Evolutionary conservation across 2,113 vertebrate genomes (phyloP).

Genomic region (Sigmodon hispidus): DNA sequence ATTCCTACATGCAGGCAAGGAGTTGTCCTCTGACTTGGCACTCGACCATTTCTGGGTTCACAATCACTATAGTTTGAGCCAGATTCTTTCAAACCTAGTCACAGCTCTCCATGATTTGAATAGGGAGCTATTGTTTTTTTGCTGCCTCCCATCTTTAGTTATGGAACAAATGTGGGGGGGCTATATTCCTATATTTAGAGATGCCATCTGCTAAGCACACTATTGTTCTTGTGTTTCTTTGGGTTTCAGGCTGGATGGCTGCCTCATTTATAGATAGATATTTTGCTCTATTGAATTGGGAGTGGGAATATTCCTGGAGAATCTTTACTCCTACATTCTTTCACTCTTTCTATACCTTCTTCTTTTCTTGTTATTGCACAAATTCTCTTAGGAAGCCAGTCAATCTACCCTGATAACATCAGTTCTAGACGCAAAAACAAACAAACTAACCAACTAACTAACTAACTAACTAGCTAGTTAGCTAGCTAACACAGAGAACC

Average conservation of each 20-base stretch:
- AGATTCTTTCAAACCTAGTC: conserved; percentile 49
- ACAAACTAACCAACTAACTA: too few relatives aligned
- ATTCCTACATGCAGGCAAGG: not conserved
- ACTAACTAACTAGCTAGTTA: too few relatives aligned
- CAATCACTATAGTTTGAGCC: not conserved
- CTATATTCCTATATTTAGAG: conserved; percentile 42
- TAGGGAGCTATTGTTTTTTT: not conserved
- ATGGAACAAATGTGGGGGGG: not conserved
- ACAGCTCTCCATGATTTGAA: conserved; percentile 56
- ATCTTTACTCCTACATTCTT: conserved; percentile 34
- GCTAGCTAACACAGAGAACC: not conserved
- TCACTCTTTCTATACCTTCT: conserved; percentile 19
- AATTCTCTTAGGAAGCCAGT: not conserved
- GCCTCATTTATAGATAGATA: not conserved
- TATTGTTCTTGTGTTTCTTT: not conserved
- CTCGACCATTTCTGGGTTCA: conserved; percentile 20
- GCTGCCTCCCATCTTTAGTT: not conserved
- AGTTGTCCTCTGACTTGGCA: conserved; percentile 37
- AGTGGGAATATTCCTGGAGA: not conserved
- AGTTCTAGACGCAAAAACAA: not conserved
- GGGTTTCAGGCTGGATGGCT: conserved; percentile 10
- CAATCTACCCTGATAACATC: not conserved
- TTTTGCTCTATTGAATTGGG: not conserved
- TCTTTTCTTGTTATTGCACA: not conserved
- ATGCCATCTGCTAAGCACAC: conserved; percentile 23